Evolutionary conservation across 2,888 invertebrate species (phyloP), one percentile per base, ranked within the genome.

Genomic region (Choreutis nemorana): DNA sequence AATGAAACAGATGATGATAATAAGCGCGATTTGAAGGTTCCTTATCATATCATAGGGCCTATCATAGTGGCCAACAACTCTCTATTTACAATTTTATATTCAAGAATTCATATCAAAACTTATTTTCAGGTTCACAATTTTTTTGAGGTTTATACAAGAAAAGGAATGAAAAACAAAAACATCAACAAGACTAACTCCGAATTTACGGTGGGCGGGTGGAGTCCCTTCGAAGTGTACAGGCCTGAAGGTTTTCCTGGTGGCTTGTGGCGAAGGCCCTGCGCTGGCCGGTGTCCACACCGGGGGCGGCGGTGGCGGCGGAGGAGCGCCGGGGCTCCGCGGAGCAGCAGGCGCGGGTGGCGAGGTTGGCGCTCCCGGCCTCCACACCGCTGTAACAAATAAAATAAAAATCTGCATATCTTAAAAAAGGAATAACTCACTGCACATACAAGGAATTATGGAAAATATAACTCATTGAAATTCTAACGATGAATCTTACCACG

Each of bases 281-380:
- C 83, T 85, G 40, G 84, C 83, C 7, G 93, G 92, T 14, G 87
- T 87, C 93, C 93, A 93, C 42, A 92, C 81, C 11, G 90, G 85
- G 26, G 84, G 83, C 32, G 87, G 81, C 29, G 86, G 83, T 39
- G 84, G 82, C 45, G 77, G 81, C 35, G 82, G 77, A 37, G 78
- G 77, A 25, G 57, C 75, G 53, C 67, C 72, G 39, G 77, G 77
- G 55, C 73, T 73, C 44, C 48, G 71, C 49, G 59, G 70, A 39
- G 55, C 64, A 39, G 50, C 62, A 48, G 58, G 62, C 35, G 54
- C 52, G 39, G 58, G 55, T 41, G 62, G 62, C 41, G 67, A 61
- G 39, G 63, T 55, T 36, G 57, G 61, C 45, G 67, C 68, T 45
- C 71, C 71, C 51, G 77, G 65, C 62, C 68, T 65, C 78, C 79